phyloP scores from a whole-genome alignment of 2,888 invertebrate species.

The Dugesia japonica region DNA sequence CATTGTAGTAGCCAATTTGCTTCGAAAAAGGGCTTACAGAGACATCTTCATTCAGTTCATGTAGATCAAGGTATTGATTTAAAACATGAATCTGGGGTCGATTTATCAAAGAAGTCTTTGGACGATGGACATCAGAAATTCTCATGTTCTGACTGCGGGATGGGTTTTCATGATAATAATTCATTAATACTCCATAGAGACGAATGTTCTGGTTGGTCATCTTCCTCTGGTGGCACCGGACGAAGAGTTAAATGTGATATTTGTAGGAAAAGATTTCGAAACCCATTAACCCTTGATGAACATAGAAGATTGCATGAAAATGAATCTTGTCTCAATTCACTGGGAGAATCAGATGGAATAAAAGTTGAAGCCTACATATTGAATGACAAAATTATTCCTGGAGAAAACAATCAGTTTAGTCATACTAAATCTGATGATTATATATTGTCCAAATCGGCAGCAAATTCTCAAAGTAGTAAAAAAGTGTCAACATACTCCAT shows the following conservation, averaged over 20 bases:
- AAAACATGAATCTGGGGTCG: neutral
- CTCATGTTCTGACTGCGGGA: neutral
- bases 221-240: neutral
- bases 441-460: neutral
- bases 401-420: neutral
- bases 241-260: slow-evolving; percentile 12
- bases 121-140: neutral
- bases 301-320: slow-evolving; percentile 14
- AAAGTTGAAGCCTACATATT: no score
- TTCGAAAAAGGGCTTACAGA: neutral
- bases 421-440: neutral
- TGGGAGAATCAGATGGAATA: neutral
- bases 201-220: slow-evolving; percentile 7
- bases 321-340: neutral
- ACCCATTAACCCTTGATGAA: slow-evolving; percentile 1
- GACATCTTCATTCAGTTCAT: slow-evolving; percentile 20
- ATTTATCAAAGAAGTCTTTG: neutral
- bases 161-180: neutral
- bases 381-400: neutral
- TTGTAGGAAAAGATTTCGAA: slow-evolving; percentile 15
- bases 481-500: neutral
- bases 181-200: neutral
- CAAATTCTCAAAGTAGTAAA: neutral
- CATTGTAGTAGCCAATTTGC: slow-evolving; percentile 10
- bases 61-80: neutral